phyloP scores from a whole-genome alignment of 2,113 vertebrate genomes.

The Garra rufa region DNA sequence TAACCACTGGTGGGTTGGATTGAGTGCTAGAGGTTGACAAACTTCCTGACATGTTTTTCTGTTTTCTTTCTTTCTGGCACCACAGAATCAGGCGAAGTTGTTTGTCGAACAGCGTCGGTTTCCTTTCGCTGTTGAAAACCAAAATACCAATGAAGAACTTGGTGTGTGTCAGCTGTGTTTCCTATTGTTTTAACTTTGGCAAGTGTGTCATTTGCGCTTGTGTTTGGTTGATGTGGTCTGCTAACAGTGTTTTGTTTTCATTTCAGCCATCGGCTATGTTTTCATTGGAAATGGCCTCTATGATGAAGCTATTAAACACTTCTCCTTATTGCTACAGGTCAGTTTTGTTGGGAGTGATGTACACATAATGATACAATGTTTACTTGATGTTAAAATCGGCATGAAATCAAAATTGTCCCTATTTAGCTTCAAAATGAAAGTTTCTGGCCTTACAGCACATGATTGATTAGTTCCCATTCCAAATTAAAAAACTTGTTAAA shows the following conservation, averaged over 20 bases:
- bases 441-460: not conserved
- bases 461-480: not conserved
- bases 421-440: not conserved
- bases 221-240: not conserved
- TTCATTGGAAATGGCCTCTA: constrained; percentile 93
- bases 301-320: constrained; percentile 96
- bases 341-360: constrained; percentile 21
- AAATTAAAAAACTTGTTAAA: not conserved
- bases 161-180: constrained; percentile 74
- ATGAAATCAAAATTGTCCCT: not conserved
- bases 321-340: constrained; percentile 95
- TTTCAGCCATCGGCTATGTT: constrained; percentile 92
- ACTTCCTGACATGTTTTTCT: not conserved
- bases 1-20: not conserved
- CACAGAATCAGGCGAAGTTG: constrained; percentile 91
- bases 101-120: constrained; percentile 93
- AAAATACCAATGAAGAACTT: constrained; percentile 91
- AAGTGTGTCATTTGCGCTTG: constrained; percentile 21
- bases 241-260: constrained; percentile 13
- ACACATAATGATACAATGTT: not conserved
- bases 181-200: not conserved
- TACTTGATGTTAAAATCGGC: not conserved
- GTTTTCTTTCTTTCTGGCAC: not conserved
- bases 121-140: constrained; percentile 90
- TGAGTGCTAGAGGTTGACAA: not conserved